Conservation (phyloP, 2,888 invertebrate genomes). For the Linnaemya vulpina region DNA sequence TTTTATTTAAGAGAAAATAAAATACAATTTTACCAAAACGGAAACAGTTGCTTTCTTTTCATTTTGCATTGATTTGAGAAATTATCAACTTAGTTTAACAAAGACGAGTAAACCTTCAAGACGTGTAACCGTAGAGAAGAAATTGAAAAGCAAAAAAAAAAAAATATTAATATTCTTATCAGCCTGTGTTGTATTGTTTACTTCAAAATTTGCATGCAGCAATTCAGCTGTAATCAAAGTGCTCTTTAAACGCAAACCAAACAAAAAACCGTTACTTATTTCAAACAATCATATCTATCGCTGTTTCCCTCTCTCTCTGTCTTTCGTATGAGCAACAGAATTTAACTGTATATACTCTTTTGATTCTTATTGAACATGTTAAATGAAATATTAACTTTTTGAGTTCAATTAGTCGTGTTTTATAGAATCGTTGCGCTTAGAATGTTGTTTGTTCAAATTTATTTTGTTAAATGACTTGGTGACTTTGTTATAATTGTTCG, state of each 20-base stretch:
- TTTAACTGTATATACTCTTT: constrained; percentile 35
- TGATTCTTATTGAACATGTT: neutral
- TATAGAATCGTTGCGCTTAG: neutral
- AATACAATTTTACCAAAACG: constrained; percentile 30
- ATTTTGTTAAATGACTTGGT: constrained; percentile 17
- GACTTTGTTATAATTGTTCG: constrained; percentile 12
- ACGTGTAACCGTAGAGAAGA: constrained; percentile 28
- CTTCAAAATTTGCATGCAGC: neutral
- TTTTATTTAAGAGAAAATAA: constrained; percentile 49
- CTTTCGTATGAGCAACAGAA: constrained; percentile 30
- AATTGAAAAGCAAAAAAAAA: constrained; percentile 21
- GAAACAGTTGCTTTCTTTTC: constrained; percentile 51
- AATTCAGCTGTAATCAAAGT: constrained; percentile 1
- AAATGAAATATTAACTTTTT: neutral
- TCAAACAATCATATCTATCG: neutral
- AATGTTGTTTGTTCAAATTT: constrained; percentile 4
- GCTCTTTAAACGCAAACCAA: neutral
- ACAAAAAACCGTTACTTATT: constrained; percentile 48
- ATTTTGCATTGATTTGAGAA: constrained; percentile 17
- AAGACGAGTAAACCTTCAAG: constrained; percentile 54
- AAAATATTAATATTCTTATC: neutral
- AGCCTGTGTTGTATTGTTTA: constrained; percentile 46
- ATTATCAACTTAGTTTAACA: constrained; percentile 55
- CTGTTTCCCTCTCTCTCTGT: neutral
- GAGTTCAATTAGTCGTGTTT: constrained; percentile 2